A percentile compares a stretch with the other conserved stretches of the same genome.
Conservation (phyloP, 2,113 vertebrate genomes). For the Ia io region DNA sequence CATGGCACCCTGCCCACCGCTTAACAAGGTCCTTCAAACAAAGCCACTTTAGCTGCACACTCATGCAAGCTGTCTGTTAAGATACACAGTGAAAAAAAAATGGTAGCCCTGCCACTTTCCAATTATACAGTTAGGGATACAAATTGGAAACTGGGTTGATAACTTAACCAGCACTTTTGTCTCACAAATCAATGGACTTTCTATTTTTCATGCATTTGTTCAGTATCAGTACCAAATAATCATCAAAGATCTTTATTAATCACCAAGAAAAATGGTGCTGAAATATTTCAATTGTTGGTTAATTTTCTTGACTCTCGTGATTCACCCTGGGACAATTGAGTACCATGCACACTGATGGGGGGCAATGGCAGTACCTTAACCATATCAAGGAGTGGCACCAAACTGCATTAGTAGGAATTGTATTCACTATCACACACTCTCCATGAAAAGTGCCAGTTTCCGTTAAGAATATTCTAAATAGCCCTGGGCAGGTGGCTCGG, state of each 20-base stretch:
- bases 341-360: neutral
- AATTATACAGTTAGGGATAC: neutral
- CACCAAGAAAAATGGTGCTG: neutral
- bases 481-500: too few relatives aligned
- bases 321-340: neutral
- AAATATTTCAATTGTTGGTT: neutral
- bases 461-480: neutral
- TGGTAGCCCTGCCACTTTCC: neutral
- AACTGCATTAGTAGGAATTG: neutral
- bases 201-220: neutral
- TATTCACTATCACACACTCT: neutral
- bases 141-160: neutral
- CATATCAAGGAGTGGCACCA: neutral
- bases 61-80: too few relatives aligned
- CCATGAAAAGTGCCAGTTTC: neutral
- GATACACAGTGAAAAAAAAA: neutral
- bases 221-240: neutral
- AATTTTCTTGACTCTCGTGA: neutral
- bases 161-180: neutral
- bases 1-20: accelerated
- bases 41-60: neutral
- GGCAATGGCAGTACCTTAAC: neutral
- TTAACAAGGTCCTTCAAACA: neutral
- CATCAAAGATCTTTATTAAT: neutral
- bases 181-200: neutral